Percentiles rank a stretch among this genome's conserved stretches.
Conservation (phyloP, 2,113 vertebrate genomes). For the Zeus faber region DNA sequence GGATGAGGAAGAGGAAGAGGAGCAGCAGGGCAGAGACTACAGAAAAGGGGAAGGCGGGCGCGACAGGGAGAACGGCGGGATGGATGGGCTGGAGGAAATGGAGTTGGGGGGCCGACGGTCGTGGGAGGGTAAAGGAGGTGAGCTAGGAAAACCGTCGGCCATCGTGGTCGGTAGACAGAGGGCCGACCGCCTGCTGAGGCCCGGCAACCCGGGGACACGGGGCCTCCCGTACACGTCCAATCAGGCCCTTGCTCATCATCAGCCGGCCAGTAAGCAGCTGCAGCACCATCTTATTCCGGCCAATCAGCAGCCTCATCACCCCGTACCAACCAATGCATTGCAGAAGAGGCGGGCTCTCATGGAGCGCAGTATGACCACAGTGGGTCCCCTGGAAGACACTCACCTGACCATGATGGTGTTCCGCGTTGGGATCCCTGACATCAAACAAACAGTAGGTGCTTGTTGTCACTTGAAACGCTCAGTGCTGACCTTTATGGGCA, state of each 20-base stretch:
- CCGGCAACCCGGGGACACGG: constrained; percentile 51
- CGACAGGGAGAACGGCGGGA: constrained; percentile 62
- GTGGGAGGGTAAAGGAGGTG: constrained; percentile 65
- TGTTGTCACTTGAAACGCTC: constrained; percentile 8
- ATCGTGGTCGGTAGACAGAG: constrained; percentile 73
- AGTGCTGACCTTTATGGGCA: not conserved
- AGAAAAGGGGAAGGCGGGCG: constrained; percentile 39
- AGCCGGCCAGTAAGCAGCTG: constrained; percentile 65
- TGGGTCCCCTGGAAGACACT: constrained; percentile 75
- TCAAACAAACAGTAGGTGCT: constrained; percentile 88
- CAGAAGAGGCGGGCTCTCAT: constrained; percentile 75
- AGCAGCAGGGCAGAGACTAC: constrained; percentile 69
- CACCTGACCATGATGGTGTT: constrained; percentile 88
- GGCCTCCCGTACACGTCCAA: constrained; percentile 58
- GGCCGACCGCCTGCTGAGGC: constrained; percentile 60
- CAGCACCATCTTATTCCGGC: constrained; percentile 42
- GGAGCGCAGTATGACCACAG: constrained; percentile 84
- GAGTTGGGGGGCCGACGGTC: constrained; percentile 60
- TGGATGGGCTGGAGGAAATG: constrained; percentile 52
- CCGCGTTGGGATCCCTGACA: constrained; percentile 89
- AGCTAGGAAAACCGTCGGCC: constrained; percentile 69
- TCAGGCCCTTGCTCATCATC: constrained; percentile 58
- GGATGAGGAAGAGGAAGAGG: constrained; percentile 85
- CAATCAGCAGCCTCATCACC: constrained; percentile 59
- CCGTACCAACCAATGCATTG: constrained; percentile 55